phyloP scores from a whole-genome alignment of 2,113 vertebrate species.

The Corvus hawaiiensis region DNA sequence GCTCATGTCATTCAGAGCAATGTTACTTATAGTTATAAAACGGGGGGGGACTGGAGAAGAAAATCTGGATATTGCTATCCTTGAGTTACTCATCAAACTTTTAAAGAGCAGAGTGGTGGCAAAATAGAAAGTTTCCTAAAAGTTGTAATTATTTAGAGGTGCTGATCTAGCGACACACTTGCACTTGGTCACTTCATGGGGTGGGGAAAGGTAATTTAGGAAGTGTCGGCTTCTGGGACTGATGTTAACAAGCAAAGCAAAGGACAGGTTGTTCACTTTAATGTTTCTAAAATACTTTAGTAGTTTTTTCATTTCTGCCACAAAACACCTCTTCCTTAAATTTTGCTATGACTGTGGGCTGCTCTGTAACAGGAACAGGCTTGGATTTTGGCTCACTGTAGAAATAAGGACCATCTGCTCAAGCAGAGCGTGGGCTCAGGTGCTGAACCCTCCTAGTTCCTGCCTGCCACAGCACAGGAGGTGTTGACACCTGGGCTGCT shows the following conservation, averaged over 20 bases:
- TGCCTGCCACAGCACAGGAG: not conserved
- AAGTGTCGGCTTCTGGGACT: not conserved
- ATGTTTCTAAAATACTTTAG: not conserved
- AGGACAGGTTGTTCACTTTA: not conserved
- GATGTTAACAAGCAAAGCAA: not conserved
- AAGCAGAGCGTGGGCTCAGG: not conserved
- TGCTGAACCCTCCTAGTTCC: not conserved
- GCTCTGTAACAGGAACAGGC: not conserved
- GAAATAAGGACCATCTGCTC: not conserved
- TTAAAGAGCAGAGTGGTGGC: not conserved
- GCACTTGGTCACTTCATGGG: conserved; percentile 19
- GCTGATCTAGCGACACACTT: not conserved
- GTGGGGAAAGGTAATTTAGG: not conserved
- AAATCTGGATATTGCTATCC: not conserved
- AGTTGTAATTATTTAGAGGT: not conserved
- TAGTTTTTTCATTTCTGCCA: not conserved
- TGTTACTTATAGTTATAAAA: not conserved
- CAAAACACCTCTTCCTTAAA: not conserved
- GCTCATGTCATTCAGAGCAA: not conserved
- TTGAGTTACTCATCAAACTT: not conserved
- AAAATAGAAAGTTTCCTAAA: not conserved
- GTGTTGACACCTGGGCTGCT: not conserved
- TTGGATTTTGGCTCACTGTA: not conserved
- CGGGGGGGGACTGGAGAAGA: not conserved
- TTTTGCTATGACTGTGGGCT: not conserved